Base-by-base conservation (phyloP, 2,113 vertebrate genomes). In the Falco punctatus region DNA sequence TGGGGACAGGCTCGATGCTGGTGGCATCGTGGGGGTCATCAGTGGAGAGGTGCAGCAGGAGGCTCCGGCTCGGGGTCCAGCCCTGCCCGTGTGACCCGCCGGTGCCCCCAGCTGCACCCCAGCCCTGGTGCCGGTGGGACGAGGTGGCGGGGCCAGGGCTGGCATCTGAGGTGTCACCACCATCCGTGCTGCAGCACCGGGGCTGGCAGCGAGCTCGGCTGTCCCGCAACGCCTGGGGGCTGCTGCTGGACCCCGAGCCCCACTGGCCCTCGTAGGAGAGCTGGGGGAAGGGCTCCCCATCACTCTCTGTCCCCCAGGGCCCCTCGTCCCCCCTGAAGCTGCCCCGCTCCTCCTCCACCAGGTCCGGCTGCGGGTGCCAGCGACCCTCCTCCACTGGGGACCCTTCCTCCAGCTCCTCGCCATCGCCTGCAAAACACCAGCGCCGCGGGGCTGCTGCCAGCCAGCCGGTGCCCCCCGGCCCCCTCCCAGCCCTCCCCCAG, bases 1-100 rank as follows among this genome's bases (percentile, higher is more conserved):
- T 86, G 28, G 98, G 97, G n/a, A 98, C 66, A 0, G 90, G 96
- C 95, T 98, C 96, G 13, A 96, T 96, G 46, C 92, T 51, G 8
- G 88, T 70, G 27, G 77, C 67, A 21, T 86, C 8, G 3, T 16
- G 46, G 38, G 92, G 69, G 54, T 96, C 95, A 6, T 96, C 93
- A 4, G 40, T 8, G 38, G 93, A 88, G 27, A 96, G 90, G 52
- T 5, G 94, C 18, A 38, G 70, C 19, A 81, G 66, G 67, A 88
- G 84, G 49, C 72, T 93, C 69, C 5, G 94, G 54, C 74, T 52
- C 12, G 40, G 91, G 27, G 18, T 92, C 91, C 74, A 54, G 12
- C 54, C 40, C 54, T 88, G 64, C 49, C 54, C 7, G 5, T 46
- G 15, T 4, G 73, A 74, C 62, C 13, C 32, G 1, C 7, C 1